These are phyloP conservation scores for Drosophila repletoides DNA, from an alignment of 1,140 invertebrate species.

Conservation along the genomic window DNA sequence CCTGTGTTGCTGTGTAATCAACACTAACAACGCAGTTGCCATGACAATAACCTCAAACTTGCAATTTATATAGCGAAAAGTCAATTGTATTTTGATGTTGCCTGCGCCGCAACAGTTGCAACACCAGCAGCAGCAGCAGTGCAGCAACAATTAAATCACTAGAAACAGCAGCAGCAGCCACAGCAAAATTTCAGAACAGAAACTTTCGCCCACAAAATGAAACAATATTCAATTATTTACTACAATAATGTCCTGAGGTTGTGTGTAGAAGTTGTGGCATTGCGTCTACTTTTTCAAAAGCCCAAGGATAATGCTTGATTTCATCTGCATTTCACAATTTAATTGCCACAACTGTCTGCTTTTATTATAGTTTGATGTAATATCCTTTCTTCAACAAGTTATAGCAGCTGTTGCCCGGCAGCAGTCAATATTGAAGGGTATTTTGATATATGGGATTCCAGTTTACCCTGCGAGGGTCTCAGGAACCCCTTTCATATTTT, in stretches of 20 bases:
- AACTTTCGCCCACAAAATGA: conserved; percentile 49
- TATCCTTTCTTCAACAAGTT: no score
- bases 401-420: no score
- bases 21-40: conserved; percentile 41
- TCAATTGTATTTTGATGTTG: conserved; percentile 77
- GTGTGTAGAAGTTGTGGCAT: conserved; percentile 19
- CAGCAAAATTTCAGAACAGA: conserved; percentile 49
- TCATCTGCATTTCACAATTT: not conserved
- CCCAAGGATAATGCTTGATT: no score
- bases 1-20: conserved; percentile 50
- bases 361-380: not conserved
- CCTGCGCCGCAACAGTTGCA: conserved; percentile 21
- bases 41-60: conserved; percentile 65
- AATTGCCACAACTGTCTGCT: not conserved
- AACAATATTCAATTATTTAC: conserved; percentile 78
- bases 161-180: conserved; percentile 40
- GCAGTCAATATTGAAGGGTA: no score
- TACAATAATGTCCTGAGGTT: conserved; percentile 54
- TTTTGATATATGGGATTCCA: no score
- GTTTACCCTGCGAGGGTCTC: no score
- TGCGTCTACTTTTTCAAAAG: no score
- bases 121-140: conserved; percentile 6
- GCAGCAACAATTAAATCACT: conserved; percentile 20
- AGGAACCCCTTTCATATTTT: no score
- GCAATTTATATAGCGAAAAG: conserved; percentile 66